Evolutionary conservation across 1,140 invertebrate genomes (phyloP).

Genomic region (Battus philenor): DNA sequence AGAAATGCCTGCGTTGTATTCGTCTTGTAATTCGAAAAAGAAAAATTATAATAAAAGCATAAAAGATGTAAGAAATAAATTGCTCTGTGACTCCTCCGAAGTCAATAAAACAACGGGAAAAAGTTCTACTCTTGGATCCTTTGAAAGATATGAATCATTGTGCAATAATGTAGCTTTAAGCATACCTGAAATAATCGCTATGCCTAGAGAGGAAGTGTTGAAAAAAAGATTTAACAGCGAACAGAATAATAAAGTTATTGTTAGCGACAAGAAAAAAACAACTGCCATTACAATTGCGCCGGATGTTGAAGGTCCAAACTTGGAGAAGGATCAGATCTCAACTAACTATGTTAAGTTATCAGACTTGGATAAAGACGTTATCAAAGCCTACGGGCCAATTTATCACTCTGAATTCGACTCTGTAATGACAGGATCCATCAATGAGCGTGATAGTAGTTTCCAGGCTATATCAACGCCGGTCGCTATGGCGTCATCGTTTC

Average conservation of each 20-base stretch:
- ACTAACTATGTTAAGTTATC: constrained; percentile 64
- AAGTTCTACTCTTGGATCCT: constrained; percentile 16
- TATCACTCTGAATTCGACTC: constrained; percentile 30
- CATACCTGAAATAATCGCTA: constrained; percentile 54
- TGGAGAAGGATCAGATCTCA: constrained; percentile 18
- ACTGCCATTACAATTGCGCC: constrained; percentile 19
- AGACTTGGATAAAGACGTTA: constrained; percentile 64
- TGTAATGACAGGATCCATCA: constrained; percentile 65
- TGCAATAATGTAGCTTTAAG: constrained; percentile 55
- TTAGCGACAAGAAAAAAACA: constrained; percentile 19
- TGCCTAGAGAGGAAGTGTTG: constrained; percentile 9
- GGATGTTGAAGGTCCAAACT: constrained; percentile 28
- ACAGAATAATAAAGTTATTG: constrained; percentile 18
- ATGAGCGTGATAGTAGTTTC: constrained; percentile 47
- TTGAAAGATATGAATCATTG: constrained; percentile 57
- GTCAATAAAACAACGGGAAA: constrained; percentile 9
- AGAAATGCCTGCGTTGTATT: constrained; percentile 53
- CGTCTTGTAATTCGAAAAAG: constrained; percentile 36
- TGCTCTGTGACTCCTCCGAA: constrained; percentile 8
- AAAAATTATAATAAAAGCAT: constrained; percentile 26
- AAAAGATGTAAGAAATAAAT: constrained; percentile 20
- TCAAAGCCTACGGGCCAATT: too few relatives aligned
- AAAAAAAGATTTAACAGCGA: constrained; percentile 15
- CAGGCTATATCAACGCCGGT: constrained; percentile 36
- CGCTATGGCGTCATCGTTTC: too few relatives aligned